A percentile compares a stretch with the other conserved stretches of the same genome.
phyloP scores from a whole-genome alignment of 1,140 invertebrate genomes.

The Agraylea sexmaculata region DNA sequence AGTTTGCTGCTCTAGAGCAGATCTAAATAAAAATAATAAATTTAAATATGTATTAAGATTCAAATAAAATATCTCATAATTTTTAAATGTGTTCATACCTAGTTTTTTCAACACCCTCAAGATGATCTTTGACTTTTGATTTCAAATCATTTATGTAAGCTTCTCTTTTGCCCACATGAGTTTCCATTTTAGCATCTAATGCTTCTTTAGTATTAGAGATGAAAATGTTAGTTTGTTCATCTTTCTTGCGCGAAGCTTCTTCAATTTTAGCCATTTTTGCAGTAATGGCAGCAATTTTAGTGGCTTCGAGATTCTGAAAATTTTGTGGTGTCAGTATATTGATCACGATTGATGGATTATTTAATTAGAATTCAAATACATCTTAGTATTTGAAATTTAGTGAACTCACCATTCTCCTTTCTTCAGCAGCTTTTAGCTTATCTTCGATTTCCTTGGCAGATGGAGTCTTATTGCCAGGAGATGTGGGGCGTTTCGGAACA shows the following conservation, averaged over 20 bases:
- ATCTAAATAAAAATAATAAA: constrained; percentile 23
- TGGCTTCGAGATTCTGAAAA: constrained; percentile 68
- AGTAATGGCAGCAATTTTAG: constrained; percentile 68
- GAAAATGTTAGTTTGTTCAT: constrained; percentile 74
- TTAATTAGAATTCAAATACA: not conserved
- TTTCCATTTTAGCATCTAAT: constrained; percentile 81
- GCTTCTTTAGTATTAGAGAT: constrained; percentile 74
- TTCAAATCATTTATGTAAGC: constrained; percentile 77
- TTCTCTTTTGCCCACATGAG: constrained; percentile 75
- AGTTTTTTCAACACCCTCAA: constrained; percentile 74
- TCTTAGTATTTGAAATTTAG: not conserved
- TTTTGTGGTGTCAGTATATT: not conserved
- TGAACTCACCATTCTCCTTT: constrained; percentile 66
- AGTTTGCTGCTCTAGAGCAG: constrained; percentile 69
- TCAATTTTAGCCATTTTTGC: constrained; percentile 77
- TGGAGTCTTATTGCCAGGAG: constrained; percentile 49
- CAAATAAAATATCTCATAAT: constrained; percentile 5
- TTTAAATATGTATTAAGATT: not conserved
- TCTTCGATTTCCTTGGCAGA: constrained; percentile 78
- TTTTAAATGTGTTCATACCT: constrained; percentile 28
- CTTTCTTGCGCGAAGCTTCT: constrained; percentile 78
- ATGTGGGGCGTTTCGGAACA: constrained; percentile 50
- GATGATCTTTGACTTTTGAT: constrained; percentile 73
- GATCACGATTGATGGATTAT: constrained; percentile 2
- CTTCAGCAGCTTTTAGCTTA: constrained; percentile 82